Conservation (phyloP, 2,888 invertebrate species). For the Eupithecia subfuscata region DNA sequence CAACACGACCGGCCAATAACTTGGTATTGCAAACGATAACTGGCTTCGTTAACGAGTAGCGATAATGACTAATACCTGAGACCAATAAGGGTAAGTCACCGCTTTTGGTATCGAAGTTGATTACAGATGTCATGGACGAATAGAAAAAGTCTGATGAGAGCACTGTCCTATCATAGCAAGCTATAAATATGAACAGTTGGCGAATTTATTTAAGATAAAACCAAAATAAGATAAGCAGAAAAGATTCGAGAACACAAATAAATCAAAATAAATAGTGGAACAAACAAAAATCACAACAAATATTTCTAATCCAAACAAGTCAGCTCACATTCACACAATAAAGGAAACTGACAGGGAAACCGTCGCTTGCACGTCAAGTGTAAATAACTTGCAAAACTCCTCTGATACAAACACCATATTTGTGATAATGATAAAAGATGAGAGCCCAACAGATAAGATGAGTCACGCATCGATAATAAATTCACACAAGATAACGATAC, state of each 20-base stretch:
- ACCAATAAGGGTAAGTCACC: slow-evolving; percentile 49
- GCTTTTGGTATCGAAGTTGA: slow-evolving; percentile 13
- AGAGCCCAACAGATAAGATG: slow-evolving; percentile 29
- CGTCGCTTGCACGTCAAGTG: slow-evolving; percentile 14
- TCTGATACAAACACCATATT: slow-evolving; percentile 28
- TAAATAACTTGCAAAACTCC: slow-evolving; percentile 14
- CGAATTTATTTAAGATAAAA: neutral
- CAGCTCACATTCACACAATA: neutral
- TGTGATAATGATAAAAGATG: slow-evolving; percentile 21
- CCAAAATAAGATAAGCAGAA: neutral
- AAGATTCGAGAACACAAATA: neutral
- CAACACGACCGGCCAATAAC: slow-evolving; percentile 53
- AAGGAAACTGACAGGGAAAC: slow-evolving; percentile 14
- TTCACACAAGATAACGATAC: slow-evolving; percentile 35
- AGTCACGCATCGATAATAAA: slow-evolving; percentile 29
- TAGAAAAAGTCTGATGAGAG: neutral
- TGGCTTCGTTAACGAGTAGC: slow-evolving; percentile 52
- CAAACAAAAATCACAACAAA: neutral
- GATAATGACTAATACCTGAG: slow-evolving; percentile 51
- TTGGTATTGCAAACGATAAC: slow-evolving; percentile 54
- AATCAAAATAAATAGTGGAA: neutral
- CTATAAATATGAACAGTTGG: neutral
- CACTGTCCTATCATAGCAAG: neutral
- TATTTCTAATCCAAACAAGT: neutral
- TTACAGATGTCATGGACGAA: neutral